Conservation (phyloP, 30 jellyfish, hydroid and myxozoan species). For the Hydra vulgaris region DNA sequence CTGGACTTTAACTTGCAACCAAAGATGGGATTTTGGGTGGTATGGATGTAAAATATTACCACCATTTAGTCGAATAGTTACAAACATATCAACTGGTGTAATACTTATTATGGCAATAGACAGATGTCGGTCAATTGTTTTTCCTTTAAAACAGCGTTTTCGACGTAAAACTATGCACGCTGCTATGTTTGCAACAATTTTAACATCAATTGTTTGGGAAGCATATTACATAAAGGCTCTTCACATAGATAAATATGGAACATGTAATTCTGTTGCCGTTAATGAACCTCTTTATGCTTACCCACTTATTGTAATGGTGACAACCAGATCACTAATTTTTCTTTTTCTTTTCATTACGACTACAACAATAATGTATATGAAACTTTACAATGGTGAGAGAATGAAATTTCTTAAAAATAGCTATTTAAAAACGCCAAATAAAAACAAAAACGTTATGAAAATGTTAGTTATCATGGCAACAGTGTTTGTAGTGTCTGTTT, state of each 20-base stretch:
- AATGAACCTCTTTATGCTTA: slow-evolving; percentile 23
- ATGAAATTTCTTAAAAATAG: slow-evolving; percentile 2
- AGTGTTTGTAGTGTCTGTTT: slow-evolving; percentile 31
- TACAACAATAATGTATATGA: slow-evolving; percentile 8
- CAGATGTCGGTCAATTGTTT: slow-evolving; percentile 72
- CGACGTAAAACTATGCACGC: slow-evolving; percentile 36
- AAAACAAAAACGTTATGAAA: slow-evolving; percentile 28
- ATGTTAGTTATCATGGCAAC: slow-evolving; percentile 38
- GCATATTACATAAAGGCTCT: slow-evolving; percentile 28
- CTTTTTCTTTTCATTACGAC: slow-evolving; percentile 32
- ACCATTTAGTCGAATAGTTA: slow-evolving; percentile 38
- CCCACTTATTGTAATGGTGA: slow-evolving; percentile 32
- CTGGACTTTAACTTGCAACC: slow-evolving; percentile 33
- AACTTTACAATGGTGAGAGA: slow-evolving; percentile 6
- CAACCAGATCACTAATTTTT: slow-evolving; percentile 19
- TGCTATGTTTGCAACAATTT: slow-evolving; percentile 5
- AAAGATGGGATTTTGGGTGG: slow-evolving; percentile 76
- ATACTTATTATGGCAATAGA: slow-evolving; percentile 64
- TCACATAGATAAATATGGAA: neutral
- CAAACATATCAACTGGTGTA: slow-evolving; percentile 51
- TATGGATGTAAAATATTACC: slow-evolving; percentile 68
- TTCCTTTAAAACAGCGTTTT: slow-evolving; percentile 43
- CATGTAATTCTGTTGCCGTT: slow-evolving; percentile 12
- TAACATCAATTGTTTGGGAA: slow-evolving; percentile 36
- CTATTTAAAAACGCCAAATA: neutral